Evolutionary conservation across 2,888 invertebrate genomes (phyloP), one percentile per base, ranked within the genome.

Genomic region (Busseola fusca): DNA sequence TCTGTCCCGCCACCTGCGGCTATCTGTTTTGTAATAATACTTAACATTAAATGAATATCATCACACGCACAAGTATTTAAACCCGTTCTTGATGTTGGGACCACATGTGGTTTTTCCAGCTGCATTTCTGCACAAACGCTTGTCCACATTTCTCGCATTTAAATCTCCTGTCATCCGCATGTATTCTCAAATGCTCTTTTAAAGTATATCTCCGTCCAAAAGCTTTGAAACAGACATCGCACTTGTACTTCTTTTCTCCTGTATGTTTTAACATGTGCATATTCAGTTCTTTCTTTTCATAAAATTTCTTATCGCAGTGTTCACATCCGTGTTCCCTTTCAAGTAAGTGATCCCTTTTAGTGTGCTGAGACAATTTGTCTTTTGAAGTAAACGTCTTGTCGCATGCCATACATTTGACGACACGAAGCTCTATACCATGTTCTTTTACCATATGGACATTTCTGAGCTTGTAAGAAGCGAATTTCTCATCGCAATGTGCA

Each of bases 121-220:
- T 83, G n/a, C 84, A 83, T 63, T 85, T 84, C 27, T 85, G 84
- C 18, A 84, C 77, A 42, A 84, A 84, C 0, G 82, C 72, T 25
- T 81, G 76, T 0, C 69, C 79, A 56, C 85, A 84, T n/a, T 71
- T 62, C 4, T 67, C 72, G 14, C 84, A 84, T 59, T 83, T 83
- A 12, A 77, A 83, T 12, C 81, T 62, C 16, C 77, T 85, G 45
- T 81, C 82, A 37, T 83, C 72, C 0, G 79, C 69, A 37, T 84
- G 84, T 62, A 81, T 82, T n/a, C 82, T 70, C 34, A 86, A 12
- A 71, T 84, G 84, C 45, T 85, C 80, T 16, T 48, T 76, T 54
- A 84, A 58, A 5, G 84, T 81, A 54, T 76, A 62, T 54, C 64
- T 81, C 1, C 82, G 68, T 30, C 71, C 82, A 70, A 68, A 84